These are phyloP conservation scores for Esperia sulphurella DNA, from an alignment of 2,888 invertebrate genomes.

Conservation along the genomic window DNA sequence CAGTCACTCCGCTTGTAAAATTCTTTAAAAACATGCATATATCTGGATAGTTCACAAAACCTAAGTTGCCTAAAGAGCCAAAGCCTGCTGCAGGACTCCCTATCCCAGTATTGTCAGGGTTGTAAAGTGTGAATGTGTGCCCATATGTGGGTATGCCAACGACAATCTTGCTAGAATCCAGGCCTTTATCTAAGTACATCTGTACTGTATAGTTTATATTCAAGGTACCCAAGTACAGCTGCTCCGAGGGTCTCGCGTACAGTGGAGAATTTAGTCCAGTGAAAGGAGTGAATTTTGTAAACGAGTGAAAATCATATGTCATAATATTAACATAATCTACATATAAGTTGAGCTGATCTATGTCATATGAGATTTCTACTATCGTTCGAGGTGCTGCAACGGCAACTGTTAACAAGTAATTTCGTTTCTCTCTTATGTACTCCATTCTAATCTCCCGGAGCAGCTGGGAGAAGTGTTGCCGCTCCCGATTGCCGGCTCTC, in stretches of 20 bases:
- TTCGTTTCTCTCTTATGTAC: constrained; percentile 78
- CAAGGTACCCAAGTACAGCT: constrained; percentile 82
- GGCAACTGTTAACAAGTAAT: constrained; percentile 85
- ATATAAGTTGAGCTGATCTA: constrained; percentile 87
- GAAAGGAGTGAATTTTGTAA: constrained; percentile 85
- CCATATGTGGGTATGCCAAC: constrained; percentile 94
- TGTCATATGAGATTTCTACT: constrained; percentile 87
- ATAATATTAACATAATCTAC: constrained; percentile 93
- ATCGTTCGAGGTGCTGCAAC: constrained; percentile 89
- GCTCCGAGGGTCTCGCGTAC: constrained; percentile 80
- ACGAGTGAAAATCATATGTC: constrained; percentile 95
- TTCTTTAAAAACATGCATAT: constrained; percentile 82
- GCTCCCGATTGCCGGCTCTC: constrained; percentile 61
- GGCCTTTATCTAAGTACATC: constrained; percentile 87
- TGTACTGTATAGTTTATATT: constrained; percentile 90
- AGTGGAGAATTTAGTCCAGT: constrained; percentile 93
- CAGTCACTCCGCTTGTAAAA: constrained; percentile 64
- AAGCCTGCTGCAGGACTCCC: constrained; percentile 85
- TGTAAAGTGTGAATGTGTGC: constrained; percentile 86
- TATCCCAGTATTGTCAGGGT: constrained; percentile 82
- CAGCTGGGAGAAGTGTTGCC: constrained; percentile 86
- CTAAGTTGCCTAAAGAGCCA: constrained; percentile 83
- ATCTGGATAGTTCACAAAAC: constrained; percentile 85
- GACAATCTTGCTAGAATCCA: constrained; percentile 87
- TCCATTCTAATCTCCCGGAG: constrained; percentile 85